Evolutionary conservation across 1,140 invertebrate genomes (phyloP).

Genomic region (Chrysopa pallens): DNA sequence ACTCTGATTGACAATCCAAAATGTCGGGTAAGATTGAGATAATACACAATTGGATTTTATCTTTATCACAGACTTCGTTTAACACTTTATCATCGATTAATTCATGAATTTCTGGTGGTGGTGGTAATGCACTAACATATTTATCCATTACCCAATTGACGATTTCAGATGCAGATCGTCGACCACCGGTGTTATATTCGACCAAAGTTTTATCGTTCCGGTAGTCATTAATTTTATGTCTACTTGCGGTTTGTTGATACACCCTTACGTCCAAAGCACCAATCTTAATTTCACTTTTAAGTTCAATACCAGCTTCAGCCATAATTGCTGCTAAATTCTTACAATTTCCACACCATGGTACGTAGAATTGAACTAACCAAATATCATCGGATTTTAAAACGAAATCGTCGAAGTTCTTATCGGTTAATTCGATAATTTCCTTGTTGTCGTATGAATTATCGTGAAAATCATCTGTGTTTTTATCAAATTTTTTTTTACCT

Average conservation of each 20-base stretch:
- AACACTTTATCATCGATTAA: conserved; percentile 44
- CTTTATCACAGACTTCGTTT: conserved; percentile 60
- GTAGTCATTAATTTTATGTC: conserved; percentile 77
- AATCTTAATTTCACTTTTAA: conserved; percentile 87
- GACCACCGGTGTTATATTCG: conserved; percentile 75
- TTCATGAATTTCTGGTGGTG: conserved; percentile 77
- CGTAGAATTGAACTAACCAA: conserved; percentile 95
- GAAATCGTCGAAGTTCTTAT: conserved; percentile 81
- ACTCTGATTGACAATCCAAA: conserved; percentile 89
- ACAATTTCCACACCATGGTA: conserved; percentile 93
- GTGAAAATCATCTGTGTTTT: neutral
- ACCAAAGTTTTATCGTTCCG: conserved; percentile 55
- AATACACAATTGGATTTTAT: conserved; percentile 64
- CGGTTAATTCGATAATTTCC: conserved; percentile 85
- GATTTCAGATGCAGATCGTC: conserved; percentile 78
- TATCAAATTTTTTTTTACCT: conserved; percentile 3
- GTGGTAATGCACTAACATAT: conserved; percentile 65
- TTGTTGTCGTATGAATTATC: conserved; percentile 25
- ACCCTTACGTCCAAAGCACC: conserved; percentile 94
- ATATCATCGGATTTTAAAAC: conserved; percentile 82
- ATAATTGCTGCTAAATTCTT: conserved; percentile 92
- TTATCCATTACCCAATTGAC: conserved; percentile 80
- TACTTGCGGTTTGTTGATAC: conserved; percentile 55
- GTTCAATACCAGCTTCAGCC: conserved; percentile 79
- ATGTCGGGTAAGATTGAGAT: conserved; percentile 92